Percentiles rank a stretch among this genome's conserved stretches.
Evolutionary conservation across 2,113 vertebrate species (phyloP).

Genomic region (Chloroceryle aenea): DNA sequence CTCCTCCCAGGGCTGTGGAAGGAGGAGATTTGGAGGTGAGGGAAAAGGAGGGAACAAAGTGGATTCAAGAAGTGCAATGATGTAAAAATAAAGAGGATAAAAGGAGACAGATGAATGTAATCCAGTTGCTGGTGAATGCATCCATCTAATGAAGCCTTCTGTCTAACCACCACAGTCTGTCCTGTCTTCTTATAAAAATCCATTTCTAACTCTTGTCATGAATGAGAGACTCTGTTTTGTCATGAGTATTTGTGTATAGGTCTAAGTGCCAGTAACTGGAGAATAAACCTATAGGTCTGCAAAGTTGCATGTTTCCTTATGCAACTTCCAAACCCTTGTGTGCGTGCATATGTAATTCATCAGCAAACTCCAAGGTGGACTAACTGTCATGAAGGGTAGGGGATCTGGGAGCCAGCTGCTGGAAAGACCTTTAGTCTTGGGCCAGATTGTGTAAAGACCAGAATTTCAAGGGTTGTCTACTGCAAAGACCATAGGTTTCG

Average conservation of each 20-base stretch:
- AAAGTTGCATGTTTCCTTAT: neutral
- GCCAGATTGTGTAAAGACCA: neutral
- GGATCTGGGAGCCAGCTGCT: too few relatives aligned
- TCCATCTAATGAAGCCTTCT: neutral
- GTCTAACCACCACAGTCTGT: too few relatives aligned
- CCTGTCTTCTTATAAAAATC: neutral
- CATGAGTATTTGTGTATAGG: neutral
- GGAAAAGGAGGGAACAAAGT: neutral
- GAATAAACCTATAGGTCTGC: neutral
- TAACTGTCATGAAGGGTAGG: neutral
- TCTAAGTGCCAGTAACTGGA: neutral
- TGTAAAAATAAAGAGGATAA: neutral
- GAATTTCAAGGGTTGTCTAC: neutral
- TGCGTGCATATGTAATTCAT: too few relatives aligned
- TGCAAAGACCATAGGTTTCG: neutral
- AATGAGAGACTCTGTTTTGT: neutral
- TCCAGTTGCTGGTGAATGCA: neutral
- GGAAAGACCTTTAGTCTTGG: neutral
- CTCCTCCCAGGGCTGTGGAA: neutral
- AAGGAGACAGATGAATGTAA: neutral
- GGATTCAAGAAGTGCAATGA: neutral
- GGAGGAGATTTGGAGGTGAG: neutral
- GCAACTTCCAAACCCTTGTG: neutral
- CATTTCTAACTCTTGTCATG: neutral
- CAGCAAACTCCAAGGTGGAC: neutral